Percentiles rank a stretch among this genome's conserved stretches.
Conservation (phyloP, 37 sponge, comb jelly and placozoan species). For the Diacarnus erythraeanus region DNA sequence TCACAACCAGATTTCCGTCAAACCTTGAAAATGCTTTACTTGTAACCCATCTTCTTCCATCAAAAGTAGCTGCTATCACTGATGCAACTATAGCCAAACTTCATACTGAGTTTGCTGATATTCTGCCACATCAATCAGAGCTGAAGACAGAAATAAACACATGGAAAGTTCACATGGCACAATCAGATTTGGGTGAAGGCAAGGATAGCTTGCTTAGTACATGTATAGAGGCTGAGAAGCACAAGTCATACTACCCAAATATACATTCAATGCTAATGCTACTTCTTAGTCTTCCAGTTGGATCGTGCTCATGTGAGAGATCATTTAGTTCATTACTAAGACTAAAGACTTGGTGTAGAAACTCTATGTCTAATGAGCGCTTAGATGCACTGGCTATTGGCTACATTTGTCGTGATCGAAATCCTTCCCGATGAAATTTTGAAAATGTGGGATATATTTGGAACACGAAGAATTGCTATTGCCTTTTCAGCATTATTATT, state of each 20-base stretch:
- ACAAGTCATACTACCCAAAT: constrained; percentile 15
- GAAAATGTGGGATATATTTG: constrained; percentile 15
- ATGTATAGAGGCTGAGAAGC: background rate
- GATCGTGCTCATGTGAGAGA: constrained; percentile 16
- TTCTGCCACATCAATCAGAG: constrained; percentile 15
- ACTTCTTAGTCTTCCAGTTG: constrained; percentile 20
- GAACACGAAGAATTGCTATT: constrained; percentile 16
- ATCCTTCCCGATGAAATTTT: constrained; percentile 11
- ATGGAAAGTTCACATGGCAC: constrained; percentile 14
- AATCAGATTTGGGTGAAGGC: background rate
- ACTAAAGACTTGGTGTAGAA: constrained; percentile 25
- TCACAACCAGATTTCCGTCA: constrained; percentile 26
- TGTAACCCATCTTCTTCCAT: background rate
- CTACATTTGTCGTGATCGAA: constrained; percentile 22
- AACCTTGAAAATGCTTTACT: constrained; percentile 8
- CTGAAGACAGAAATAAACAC: constrained; percentile 20
- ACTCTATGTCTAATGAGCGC: constrained; percentile 3
- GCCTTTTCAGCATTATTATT: no score
- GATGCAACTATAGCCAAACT: background rate
- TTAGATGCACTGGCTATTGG: constrained; percentile 19
- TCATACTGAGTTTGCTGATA: background rate
- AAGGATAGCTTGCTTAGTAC: background rate
- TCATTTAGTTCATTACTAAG: constrained; percentile 13
- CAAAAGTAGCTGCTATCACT: background rate
- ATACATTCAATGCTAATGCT: constrained; percentile 12